Conservation (phyloP, 1,140 invertebrate genomes). For the Drosophila willistoni region DNA sequence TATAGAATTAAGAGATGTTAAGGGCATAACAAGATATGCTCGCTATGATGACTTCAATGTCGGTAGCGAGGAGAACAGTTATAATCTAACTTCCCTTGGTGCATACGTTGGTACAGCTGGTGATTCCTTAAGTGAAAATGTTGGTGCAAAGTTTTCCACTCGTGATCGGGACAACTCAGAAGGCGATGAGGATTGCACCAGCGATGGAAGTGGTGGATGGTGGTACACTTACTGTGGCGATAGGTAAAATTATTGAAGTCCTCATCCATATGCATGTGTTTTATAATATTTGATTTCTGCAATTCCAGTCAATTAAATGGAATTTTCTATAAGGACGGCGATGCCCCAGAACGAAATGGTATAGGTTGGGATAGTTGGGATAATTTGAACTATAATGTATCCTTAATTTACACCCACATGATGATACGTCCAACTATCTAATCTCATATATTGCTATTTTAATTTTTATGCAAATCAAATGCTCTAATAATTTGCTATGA, state of each 20-base stretch:
- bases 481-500: too few species aligned
- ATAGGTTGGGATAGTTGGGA: slow-evolving; percentile 8
- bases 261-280: not conserved
- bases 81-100: slow-evolving; percentile 86
- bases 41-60: slow-evolving; percentile 87
- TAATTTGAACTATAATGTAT: not conserved
- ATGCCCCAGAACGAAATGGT: not conserved
- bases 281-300: not conserved
- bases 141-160: slow-evolving; percentile 87
- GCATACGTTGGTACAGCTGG: slow-evolving; percentile 87
- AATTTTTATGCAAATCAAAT: too few species aligned
- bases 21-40: slow-evolving; percentile 84
- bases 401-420: slow-evolving; percentile 20
- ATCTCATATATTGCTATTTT: too few species aligned
- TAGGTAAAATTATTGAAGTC: slow-evolving; percentile 2
- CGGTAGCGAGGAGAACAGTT: slow-evolving; percentile 86
- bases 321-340: slow-evolving; percentile 17
- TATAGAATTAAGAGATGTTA: slow-evolving; percentile 86
- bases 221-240: slow-evolving; percentile 84
- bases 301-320: slow-evolving; percentile 3
- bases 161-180: slow-evolving; percentile 88
- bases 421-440: slow-evolving; percentile 12
- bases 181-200: slow-evolving; percentile 87
- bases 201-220: slow-evolving; percentile 85
- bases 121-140: slow-evolving; percentile 87